These are phyloP conservation scores for Heliconius eleuchia DNA, from an alignment of 1,140 invertebrate species.

Conservation along the genomic window DNA sequence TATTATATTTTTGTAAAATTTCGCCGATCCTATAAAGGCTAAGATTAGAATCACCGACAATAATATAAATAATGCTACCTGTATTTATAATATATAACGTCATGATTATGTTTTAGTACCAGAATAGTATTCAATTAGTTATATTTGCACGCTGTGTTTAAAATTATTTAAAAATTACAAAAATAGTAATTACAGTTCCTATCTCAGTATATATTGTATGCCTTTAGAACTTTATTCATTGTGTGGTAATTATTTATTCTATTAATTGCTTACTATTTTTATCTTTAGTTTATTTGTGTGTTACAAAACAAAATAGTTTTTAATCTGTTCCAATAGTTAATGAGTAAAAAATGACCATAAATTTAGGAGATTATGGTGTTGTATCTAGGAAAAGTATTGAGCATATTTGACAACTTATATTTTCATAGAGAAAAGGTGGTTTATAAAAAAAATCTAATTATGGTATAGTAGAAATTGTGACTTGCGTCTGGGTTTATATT, in stretches of 20 bases:
- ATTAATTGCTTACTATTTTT: background rate
- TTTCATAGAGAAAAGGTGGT: slow-evolving; percentile 34
- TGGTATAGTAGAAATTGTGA: slow-evolving; percentile 17
- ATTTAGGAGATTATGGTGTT: slow-evolving; percentile 31
- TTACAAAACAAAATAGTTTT: slow-evolving; percentile 7
- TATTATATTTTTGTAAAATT: slow-evolving; percentile 14
- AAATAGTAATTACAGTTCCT: slow-evolving; percentile 4
- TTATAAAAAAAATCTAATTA: slow-evolving; percentile 36
- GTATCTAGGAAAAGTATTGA: slow-evolving; percentile 32
- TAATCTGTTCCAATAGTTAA: slow-evolving; percentile 28
- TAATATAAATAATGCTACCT: background rate
- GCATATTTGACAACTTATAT: slow-evolving; percentile 33
- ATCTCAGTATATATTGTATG: background rate
- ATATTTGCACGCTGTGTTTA: background rate
- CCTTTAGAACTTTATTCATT: background rate
- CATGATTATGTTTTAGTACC: background rate
- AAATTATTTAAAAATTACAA: background rate
- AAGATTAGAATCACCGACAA: slow-evolving; percentile 6
- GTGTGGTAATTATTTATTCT: background rate
- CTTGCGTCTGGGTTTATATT: slow-evolving; percentile 22
- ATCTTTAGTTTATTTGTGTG: background rate
- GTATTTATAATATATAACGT: background rate
- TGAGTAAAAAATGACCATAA: slow-evolving; percentile 22
- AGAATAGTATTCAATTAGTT: background rate
- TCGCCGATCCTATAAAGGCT: background rate